A percentile compares a stretch with the other conserved stretches of the same genome.
phyloP scores from a whole-genome alignment of 1,140 invertebrate genomes.

The Agrilus planipennis region DNA sequence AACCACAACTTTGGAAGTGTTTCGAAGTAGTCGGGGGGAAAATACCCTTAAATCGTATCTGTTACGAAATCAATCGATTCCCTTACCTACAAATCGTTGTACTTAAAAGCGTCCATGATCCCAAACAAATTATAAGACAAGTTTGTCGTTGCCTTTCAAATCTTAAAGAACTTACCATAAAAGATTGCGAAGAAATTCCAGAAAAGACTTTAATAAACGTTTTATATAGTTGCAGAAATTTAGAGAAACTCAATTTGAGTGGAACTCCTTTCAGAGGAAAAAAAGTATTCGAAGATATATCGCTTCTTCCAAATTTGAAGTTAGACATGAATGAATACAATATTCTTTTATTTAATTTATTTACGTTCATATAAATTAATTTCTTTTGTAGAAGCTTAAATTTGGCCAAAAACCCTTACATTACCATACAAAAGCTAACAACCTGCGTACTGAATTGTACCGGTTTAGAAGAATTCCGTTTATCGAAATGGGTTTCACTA shows the following conservation, averaged over 20 bases:
- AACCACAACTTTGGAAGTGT: constrained; percentile 11
- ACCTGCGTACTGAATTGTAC: constrained; percentile 9
- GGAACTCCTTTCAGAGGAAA: constrained; percentile 10
- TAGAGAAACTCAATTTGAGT: constrained; percentile 10
- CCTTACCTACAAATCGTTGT: constrained; percentile 4
- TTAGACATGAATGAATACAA: background rate
- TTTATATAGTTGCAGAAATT: constrained; percentile 4
- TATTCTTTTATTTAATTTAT: background rate
- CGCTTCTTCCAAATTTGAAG: constrained; percentile 7
- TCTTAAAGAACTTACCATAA: constrained; percentile 9
- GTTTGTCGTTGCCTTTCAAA: constrained; percentile 6
- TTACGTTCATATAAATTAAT: background rate
- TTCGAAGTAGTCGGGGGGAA: constrained; percentile 5
- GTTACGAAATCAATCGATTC: constrained; percentile 4
- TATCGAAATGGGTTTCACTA: constrained; percentile 3
- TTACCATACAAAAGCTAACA: constrained; percentile 7
- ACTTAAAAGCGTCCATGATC: constrained; percentile 6
- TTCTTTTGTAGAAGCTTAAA: constrained; percentile 10
- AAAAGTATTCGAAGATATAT: constrained; percentile 6
- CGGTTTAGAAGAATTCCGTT: constrained; percentile 10
- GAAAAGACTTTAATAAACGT: constrained; percentile 9
- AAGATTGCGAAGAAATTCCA: constrained; percentile 6
- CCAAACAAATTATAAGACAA: constrained; percentile 9
- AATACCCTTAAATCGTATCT: constrained; percentile 9
- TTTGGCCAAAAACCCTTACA: constrained; percentile 7